Base-by-base conservation (phyloP, 2,888 invertebrate species). In the Hipparchia semele region DNA sequence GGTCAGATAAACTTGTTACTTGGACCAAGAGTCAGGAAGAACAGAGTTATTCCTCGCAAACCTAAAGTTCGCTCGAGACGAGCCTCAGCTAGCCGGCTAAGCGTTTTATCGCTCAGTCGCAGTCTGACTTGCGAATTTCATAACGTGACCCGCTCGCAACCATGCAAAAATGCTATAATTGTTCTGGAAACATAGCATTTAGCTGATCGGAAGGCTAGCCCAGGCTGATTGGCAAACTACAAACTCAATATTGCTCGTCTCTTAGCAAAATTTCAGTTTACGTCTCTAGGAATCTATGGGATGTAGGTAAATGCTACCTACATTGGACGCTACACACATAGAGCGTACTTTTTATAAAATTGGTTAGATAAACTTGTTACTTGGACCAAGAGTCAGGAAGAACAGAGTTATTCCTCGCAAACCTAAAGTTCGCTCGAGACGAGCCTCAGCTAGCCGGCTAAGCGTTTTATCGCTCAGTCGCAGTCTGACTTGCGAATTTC, bases 91-190 rank as follows among this genome's bases (percentile, higher is more conserved):
- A 81, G 82, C 83, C 84, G 83, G 88, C 88, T 92, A 91, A 92
- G 92, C 91, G 89, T 89, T 92, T 92, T 92, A 93, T 93, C 92
- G 88, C 81, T 80, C 79, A 82, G 81, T 81, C 78, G 82, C 92
- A 93, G 89, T 81, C 83, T 83, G 81, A 83, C 83, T 80, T 75
- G 80, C 78, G 80, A 80, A 82, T 83, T 84, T 80, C 80, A 81
- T 80, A 81, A 82, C 81, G 79, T 81, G 79, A 80, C 78, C 78
- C 74, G 51, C 62, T 58, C 68, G 70, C 58, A 39, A 73, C 53
- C 69, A 71, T 74, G 71, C 69, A 71, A 71, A 65, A 68, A 68
- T 62, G 53, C 53, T 72, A 51, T 69, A 69, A 72, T 70, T 70
- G 70, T 70, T 64, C 56, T 64, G 61, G 56, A 64, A 64, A 70